Evolutionary conservation across 1,140 invertebrate genomes (phyloP).

Genomic region (Paramacrobiotus metropolitanus): DNA sequence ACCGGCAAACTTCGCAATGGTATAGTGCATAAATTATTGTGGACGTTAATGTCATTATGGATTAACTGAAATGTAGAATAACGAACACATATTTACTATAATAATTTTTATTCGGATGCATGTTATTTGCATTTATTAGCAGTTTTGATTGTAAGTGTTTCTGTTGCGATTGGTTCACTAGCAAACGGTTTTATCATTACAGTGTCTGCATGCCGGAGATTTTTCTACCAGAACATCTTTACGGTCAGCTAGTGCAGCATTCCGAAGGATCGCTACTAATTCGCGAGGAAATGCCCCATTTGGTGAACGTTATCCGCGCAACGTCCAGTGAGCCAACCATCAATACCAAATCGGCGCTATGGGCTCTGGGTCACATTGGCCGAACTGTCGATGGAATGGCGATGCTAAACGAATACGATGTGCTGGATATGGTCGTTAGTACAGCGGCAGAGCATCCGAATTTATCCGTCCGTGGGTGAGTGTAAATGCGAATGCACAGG

Average conservation of each 20-base stretch:
- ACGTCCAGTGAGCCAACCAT: background rate
- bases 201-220: background rate
- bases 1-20: too few species aligned
- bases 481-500: too few species aligned
- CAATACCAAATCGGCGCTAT: background rate
- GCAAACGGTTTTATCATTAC: too few species aligned
- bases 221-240: background rate
- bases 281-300: background rate
- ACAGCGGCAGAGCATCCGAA: background rate
- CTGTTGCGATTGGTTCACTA: too few species aligned
- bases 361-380: slow-evolving; percentile 2
- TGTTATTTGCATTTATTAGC: too few species aligned
- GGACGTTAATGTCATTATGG: too few species aligned
- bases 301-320: background rate
- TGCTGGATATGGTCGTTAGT: background rate
- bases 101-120: too few species aligned
- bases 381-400: background rate
- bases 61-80: too few species aligned
- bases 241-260: background rate
- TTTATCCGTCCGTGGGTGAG: background rate
- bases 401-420: background rate
- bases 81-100: too few species aligned
- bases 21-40: too few species aligned
- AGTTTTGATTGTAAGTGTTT: too few species aligned
- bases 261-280: background rate